Evolutionary conservation across 2,797 vertebrate genomes (phyloP), one percentile per base, ranked within the genome.

Genomic region (Mico argentatus): DNA sequence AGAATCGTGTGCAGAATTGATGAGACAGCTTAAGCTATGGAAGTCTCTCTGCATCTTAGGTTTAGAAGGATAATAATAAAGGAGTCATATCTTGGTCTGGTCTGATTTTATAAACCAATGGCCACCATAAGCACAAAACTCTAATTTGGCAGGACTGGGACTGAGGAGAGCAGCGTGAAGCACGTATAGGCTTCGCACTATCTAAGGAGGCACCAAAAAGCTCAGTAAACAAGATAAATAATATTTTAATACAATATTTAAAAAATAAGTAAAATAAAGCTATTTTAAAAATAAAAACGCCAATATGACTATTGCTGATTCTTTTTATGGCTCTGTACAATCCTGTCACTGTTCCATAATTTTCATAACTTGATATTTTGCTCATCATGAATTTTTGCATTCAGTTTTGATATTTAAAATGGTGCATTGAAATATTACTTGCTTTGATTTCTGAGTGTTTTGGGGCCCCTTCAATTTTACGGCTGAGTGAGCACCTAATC

Each of bases 41-140:
- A 36, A 20, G 4, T 90, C 70, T 79, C 4, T 20, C 15, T 61
- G 30, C 10, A 79, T 70, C 36, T 72, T 82, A 0, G 50, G 22
- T 91, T 82, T 86, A 90, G 67, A 85, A 73, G 94, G 39, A 77
- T 83, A 52, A 64, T 50, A 92, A 88, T 73, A 85, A 93, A 67
- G n/a, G 81, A 91, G 15, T 15, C 0, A 20, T 50, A 39, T 22
- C 81, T 82, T 73, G 50, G 77, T 67, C 46, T 91, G 81, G 67
- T 90, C 33, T 90, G n/a, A 83, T 90, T 94, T 95, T 89, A 55
- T 48, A 67, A 91, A 97, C 72, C 84, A 70, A 3, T 55, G 57
- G 39, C n/a, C 14, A 80, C n/a, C 19, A 10, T 61, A 57, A 76
- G 27, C 33, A 94, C 7, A 39, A 84, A 52, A 77, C 41, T 77